Conservation (phyloP, 2,797 vertebrate genomes). For the Mallotus villosus region DNA sequence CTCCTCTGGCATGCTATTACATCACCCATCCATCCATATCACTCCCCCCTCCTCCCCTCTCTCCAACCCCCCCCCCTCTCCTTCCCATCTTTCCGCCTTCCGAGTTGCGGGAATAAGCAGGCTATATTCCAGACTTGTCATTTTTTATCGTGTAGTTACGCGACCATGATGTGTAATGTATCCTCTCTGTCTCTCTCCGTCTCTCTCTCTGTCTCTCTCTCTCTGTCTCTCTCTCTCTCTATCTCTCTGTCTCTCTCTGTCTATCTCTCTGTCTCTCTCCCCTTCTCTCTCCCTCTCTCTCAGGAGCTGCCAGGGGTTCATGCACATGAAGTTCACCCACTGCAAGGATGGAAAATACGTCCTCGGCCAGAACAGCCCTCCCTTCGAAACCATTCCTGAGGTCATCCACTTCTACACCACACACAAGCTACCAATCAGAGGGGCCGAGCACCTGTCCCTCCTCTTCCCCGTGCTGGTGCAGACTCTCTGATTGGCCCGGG, state of each 20-base stretch:
- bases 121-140: conserved; percentile 41
- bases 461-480: conserved; percentile 83
- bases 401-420: conserved; percentile 85
- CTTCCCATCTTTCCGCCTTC: neutral
- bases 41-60: neutral
- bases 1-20: conserved; percentile 24
- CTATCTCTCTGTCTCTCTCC: too few relatives aligned
- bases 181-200: neutral
- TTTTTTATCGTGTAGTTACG: conserved; percentile 31
- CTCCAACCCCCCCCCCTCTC: conserved; percentile 9
- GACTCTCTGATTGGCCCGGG: conserved; percentile 68
- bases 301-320: conserved; percentile 89
- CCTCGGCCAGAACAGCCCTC: conserved; percentile 86
- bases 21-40: conserved; percentile 47
- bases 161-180: conserved; percentile 27
- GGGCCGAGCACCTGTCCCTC: conserved; percentile 82
- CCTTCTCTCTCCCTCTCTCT: conserved; percentile 46
- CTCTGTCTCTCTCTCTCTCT: conserved; percentile 46
- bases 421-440: conserved; percentile 83
- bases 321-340: conserved; percentile 86
- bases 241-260: conserved; percentile 35
- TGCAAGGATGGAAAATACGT: conserved; percentile 76
- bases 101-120: conserved; percentile 22
- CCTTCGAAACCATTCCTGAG: conserved; percentile 81
- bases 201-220: neutral